Conservation (phyloP, 2,797 vertebrate species). For the Myotis findleyi region DNA sequence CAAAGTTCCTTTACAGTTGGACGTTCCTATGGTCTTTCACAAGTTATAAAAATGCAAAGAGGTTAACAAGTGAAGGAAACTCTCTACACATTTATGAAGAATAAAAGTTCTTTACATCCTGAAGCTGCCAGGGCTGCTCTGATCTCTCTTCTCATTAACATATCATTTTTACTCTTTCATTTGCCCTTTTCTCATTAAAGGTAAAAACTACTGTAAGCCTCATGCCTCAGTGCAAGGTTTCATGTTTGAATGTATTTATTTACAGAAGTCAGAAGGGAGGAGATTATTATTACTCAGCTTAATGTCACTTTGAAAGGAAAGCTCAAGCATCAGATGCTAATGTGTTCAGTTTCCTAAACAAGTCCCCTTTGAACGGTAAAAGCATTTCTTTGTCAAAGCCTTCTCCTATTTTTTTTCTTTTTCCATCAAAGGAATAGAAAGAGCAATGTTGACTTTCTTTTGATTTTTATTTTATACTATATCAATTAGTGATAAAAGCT, state of each 20-base stretch:
- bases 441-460: constrained; percentile 38
- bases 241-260: constrained; percentile 68
- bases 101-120: constrained; percentile 3
- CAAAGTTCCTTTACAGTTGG: not conserved
- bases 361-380: constrained; percentile 67
- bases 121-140: not conserved
- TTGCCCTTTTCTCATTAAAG: constrained; percentile 14
- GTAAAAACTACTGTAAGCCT: not conserved
- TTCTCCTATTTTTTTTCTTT: not conserved
- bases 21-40: not conserved
- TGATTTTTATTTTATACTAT: constrained; percentile 60
- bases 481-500: constrained; percentile 54
- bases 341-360: constrained; percentile 55
- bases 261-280: constrained; percentile 60
- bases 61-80: not conserved
- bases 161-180: not conserved
- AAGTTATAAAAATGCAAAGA: not conserved
- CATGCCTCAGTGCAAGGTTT: not conserved
- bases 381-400: constrained; percentile 61
- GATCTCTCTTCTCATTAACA: not conserved
- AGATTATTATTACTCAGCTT: constrained; percentile 63
- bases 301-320: constrained; percentile 72
- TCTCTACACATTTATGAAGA: not conserved
- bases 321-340: constrained; percentile 57
- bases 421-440: constrained; percentile 58